Conservation (phyloP, 2,888 invertebrate species). For the Dryococelus australis region DNA sequence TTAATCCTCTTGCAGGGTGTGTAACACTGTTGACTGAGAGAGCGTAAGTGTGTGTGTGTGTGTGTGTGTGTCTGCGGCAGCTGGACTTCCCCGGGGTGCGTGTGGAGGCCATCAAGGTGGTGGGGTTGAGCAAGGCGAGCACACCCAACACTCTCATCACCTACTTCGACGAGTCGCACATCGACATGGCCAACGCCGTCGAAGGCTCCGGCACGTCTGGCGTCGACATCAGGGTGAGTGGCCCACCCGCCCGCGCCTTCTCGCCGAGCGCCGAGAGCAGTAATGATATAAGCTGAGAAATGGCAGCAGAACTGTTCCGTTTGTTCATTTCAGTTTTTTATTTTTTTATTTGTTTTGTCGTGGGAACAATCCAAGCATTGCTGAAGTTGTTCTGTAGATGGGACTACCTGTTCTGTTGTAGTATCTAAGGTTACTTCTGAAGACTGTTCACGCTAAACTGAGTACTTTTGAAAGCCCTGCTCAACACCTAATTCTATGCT, state of each 20-base stretch:
- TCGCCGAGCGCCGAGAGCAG: neutral
- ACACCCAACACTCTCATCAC: constrained; percentile 47
- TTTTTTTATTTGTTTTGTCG: too few relatives aligned
- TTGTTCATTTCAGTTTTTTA: too few relatives aligned
- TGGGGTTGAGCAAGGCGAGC: constrained; percentile 46
- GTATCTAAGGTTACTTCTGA: too few relatives aligned
- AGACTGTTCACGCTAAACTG: too few relatives aligned
- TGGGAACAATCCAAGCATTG: too few relatives aligned
- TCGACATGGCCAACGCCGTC: constrained; percentile 46
- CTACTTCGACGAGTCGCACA: constrained; percentile 49
- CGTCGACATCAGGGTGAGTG: constrained; percentile 52
- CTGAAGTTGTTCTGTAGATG: too few relatives aligned
- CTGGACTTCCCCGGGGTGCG: constrained; percentile 43
- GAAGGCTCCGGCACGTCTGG: constrained; percentile 51
- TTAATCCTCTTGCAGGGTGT: too few relatives aligned
- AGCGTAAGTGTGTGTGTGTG: neutral
- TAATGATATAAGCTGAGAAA: neutral
- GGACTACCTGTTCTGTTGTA: too few relatives aligned
- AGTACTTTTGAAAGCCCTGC: too few relatives aligned
- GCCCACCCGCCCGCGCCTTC: neutral
- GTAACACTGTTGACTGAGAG: too few relatives aligned
- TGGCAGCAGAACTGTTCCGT: too few relatives aligned
- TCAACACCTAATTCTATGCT: too few relatives aligned
- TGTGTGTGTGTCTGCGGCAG: constrained; percentile 7
- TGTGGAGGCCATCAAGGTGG: constrained; percentile 46